phyloP scores from a whole-genome alignment of 1,140 invertebrate species.

The Danaus plexippus region DNA sequence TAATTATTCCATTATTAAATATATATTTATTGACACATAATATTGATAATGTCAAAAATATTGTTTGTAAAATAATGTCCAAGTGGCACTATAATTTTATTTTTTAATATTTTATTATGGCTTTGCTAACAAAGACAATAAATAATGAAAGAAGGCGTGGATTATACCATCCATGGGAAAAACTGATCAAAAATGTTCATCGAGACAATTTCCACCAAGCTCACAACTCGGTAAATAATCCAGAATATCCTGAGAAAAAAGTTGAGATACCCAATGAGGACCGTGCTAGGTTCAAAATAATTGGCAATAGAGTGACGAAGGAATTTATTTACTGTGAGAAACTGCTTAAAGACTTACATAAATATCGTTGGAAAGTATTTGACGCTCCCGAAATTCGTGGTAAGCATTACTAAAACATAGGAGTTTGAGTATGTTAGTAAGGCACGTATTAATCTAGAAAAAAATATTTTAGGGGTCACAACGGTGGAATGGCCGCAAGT shows the following conservation, averaged over 20 bases:
- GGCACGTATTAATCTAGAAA: background rate
- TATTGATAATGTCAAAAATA: too few species aligned
- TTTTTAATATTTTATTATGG: too few species aligned
- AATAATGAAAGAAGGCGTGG: conserved; percentile 6
- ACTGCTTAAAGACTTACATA: conserved; percentile 47
- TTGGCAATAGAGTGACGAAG: conserved; percentile 48
- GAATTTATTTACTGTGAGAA: conserved; percentile 53
- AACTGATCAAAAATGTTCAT: conserved; percentile 35
- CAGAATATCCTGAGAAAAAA: conserved; percentile 33
- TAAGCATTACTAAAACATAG: conserved; percentile 15
- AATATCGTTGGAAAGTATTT: conserved; percentile 44
- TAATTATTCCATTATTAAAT: too few species aligned
- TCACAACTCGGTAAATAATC: conserved; percentile 53
- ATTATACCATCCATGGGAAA: conserved; percentile 46
- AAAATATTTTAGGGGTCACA: conserved; percentile 35
- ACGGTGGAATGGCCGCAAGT: conserved; percentile 48
- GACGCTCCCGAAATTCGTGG: conserved; percentile 48
- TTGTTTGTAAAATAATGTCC: too few species aligned
- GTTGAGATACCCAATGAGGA: conserved; percentile 15
- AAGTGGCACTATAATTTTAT: too few species aligned
- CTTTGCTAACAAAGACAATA: too few species aligned
- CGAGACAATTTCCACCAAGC: conserved; percentile 34
- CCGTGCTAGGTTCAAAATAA: conserved; percentile 41
- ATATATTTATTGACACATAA: too few species aligned
- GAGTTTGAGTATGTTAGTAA: too few species aligned